Evolutionary conservation across 2,113 vertebrate genomes (phyloP).

Genomic region (Cacatua alba): DNA sequence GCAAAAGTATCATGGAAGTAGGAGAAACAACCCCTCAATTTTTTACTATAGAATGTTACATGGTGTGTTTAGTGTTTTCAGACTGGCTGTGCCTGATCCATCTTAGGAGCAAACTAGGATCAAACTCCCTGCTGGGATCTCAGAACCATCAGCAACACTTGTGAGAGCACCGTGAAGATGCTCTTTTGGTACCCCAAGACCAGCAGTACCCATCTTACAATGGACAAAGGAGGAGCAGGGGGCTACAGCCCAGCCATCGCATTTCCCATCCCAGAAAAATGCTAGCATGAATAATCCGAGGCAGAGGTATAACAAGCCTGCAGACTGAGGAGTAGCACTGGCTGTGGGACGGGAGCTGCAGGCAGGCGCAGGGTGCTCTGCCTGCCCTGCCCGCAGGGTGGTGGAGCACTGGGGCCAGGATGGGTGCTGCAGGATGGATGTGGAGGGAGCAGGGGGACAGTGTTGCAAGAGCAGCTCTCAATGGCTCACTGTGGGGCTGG

Average conservation of each 20-base stretch:
- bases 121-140: neutral
- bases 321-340: neutral
- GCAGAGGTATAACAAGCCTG: neutral
- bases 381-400: neutral
- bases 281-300: neutral
- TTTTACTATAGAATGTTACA: neutral
- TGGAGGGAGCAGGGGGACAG: fast-evolving
- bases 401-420: neutral
- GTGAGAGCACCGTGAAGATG: neutral
- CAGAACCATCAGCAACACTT: neutral
- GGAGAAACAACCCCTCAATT: neutral
- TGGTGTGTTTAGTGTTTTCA: neutral
- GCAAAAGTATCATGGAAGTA: neutral
- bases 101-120: neutral
- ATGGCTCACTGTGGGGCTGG: conserved; percentile 24
- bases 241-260: neutral
- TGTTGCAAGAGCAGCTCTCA: neutral
- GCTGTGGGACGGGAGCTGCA: neutral
- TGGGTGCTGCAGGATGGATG: neutral
- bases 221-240: neutral
- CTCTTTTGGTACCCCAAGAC: neutral
- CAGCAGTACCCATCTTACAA: neutral
- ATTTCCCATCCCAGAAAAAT: neutral
- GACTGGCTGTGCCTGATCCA: neutral
- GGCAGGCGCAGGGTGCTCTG: neutral